Evolutionary conservation across 2,113 vertebrate genomes (phyloP).

Genomic region (Oreochromis niloticus): DNA sequence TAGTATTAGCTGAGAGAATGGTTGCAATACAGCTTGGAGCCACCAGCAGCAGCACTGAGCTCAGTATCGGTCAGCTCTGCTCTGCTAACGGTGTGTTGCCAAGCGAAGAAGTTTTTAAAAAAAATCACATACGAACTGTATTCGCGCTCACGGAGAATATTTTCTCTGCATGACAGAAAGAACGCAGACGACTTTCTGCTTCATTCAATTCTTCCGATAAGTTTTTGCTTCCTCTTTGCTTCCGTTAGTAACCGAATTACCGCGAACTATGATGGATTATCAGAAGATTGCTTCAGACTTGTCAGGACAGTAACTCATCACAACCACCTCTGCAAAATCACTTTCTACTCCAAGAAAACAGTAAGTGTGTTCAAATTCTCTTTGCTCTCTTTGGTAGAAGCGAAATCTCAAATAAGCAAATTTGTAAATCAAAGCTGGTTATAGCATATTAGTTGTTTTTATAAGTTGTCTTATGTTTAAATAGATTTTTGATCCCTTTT

Average conservation of each 20-base stretch:
- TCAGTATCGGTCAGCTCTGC: too few species aligned
- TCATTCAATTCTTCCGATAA: neutral
- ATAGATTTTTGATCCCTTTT: fast-evolving
- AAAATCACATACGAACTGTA: neutral
- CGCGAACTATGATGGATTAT: neutral
- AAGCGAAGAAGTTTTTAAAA: neutral
- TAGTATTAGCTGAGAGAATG: neutral
- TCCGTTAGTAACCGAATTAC: neutral
- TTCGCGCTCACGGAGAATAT: neutral
- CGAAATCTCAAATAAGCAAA: neutral
- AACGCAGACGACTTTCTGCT: neutral
- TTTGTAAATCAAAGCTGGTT: neutral
- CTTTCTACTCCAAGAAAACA: neutral
- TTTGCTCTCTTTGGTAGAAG: neutral
- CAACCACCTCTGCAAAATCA: neutral
- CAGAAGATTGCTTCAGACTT: neutral
- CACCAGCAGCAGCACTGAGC: neutral
- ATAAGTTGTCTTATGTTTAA: neutral
- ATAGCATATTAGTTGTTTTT: neutral
- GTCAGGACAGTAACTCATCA: neutral
- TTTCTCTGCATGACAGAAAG: neutral
- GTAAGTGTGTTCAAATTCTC: neutral
- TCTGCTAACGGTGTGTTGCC: neutral
- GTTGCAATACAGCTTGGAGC: neutral
- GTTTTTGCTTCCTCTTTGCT: neutral